These are phyloP conservation scores for Polylopha cassiicola DNA, from an alignment of 2,888 invertebrate species.

Conservation along the genomic window DNA sequence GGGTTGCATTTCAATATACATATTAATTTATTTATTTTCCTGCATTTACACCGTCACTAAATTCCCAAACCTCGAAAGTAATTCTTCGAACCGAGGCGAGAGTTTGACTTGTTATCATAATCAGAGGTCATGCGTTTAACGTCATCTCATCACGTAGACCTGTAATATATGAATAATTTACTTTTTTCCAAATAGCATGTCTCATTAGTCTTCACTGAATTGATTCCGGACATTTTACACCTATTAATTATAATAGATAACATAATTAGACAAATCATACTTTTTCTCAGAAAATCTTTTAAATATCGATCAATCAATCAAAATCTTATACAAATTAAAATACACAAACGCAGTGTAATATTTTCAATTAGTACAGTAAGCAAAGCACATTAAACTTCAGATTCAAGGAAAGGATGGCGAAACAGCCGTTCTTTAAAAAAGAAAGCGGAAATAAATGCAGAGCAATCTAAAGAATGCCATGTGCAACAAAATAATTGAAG, in stretches of 20 bases:
- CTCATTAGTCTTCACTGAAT: slow-evolving; percentile 5
- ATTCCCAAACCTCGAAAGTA: slow-evolving; percentile 53
- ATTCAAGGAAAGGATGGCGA: no score
- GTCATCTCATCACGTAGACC: slow-evolving; percentile 27
- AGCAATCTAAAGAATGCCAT: slow-evolving; percentile 15
- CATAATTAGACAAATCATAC: no score
- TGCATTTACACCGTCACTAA: slow-evolving; percentile 44
- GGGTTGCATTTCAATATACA: background rate
- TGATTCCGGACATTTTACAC: slow-evolving; percentile 5
- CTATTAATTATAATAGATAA: no score
- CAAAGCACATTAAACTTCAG: no score
- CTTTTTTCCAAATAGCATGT: slow-evolving; percentile 4
- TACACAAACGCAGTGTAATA: no score
- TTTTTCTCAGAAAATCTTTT: no score
- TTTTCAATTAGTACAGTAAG: no score
- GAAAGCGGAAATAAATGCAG: slow-evolving; percentile 18
- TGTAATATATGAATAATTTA: slow-evolving; percentile 10
- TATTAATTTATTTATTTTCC: slow-evolving; percentile 39
- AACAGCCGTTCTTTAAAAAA: slow-evolving; percentile 10
- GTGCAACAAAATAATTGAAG: slow-evolving; percentile 18
- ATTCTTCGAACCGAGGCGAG: slow-evolving; percentile 56
- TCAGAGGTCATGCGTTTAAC: slow-evolving; percentile 41
- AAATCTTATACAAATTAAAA: no score
- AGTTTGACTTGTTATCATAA: slow-evolving; percentile 42
- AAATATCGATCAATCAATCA: no score